phyloP scores from a whole-genome alignment of 2,797 vertebrate species.

The Pipistrellus pygmaeus region DNA sequence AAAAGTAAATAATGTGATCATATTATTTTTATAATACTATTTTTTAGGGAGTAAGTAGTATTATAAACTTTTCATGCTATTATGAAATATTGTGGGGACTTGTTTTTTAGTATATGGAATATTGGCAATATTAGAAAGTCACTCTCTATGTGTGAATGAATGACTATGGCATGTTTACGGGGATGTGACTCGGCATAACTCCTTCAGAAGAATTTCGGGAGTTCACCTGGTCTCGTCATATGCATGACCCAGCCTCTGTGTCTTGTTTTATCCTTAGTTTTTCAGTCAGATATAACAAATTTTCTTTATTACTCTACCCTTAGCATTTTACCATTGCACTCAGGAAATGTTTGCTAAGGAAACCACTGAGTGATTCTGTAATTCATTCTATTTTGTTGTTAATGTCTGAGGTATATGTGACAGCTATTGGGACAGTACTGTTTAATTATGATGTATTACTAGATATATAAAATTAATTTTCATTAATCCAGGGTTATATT shows the following conservation, averaged over 20 bases:
- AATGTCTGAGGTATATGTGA: neutral
- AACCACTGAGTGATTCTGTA: slow-evolving; percentile 27
- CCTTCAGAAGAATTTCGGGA: neutral
- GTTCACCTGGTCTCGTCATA: neutral
- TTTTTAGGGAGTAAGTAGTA: neutral
- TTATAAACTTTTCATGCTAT: neutral
- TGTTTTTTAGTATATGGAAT: no score
- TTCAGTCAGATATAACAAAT: neutral
- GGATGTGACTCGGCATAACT: neutral
- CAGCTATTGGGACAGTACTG: neutral
- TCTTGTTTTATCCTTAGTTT: neutral
- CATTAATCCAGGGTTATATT: slow-evolving; percentile 8
- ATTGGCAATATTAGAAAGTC: no score
- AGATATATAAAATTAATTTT: slow-evolving; percentile 32
- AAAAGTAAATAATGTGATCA: neutral
- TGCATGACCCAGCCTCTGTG: neutral
- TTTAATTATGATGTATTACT: neutral
- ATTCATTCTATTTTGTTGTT: neutral
- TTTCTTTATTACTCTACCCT: neutral
- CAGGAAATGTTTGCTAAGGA: neutral
- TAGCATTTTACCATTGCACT: neutral
- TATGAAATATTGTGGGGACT: no score
- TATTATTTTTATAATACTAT: neutral
- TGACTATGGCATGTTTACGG: neutral
- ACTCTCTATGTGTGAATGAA: no score